phyloP scores from a whole-genome alignment of 2,888 invertebrate species.

The Penaeus monodon region DNA sequence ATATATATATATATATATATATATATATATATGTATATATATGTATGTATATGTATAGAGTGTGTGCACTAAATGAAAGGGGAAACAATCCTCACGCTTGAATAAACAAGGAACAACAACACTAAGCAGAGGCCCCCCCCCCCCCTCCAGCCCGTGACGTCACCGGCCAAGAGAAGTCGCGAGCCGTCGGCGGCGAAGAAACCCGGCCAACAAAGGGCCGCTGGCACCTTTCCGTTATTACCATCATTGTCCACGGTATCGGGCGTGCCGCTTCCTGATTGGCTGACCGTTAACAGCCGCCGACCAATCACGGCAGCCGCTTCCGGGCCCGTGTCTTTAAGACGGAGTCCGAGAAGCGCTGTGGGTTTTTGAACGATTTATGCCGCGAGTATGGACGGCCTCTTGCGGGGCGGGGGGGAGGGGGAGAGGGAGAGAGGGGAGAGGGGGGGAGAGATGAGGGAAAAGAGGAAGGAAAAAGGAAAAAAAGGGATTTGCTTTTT shows the following conservation, averaged over 20 bases:
- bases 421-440: no score
- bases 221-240: constrained; percentile 52
- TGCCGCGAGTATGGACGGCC: constrained; percentile 19
- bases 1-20: no score
- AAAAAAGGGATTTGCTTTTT: no score
- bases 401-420: background rate
- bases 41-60: no score
- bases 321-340: constrained; percentile 53
- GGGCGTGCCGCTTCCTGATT: constrained; percentile 51
- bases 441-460: no score
- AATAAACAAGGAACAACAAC: no score
- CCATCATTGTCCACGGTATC: constrained; percentile 59
- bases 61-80: no score
- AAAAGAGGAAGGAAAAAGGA: no score
- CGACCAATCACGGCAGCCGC: constrained; percentile 42
- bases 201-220: constrained; percentile 17
- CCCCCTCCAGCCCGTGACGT: background rate
- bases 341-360: constrained; percentile 36
- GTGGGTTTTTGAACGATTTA: constrained; percentile 52
- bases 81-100: no score
- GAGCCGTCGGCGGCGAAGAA: background rate
- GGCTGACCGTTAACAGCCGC: constrained; percentile 47
- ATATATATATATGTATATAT: no score
- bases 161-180: background rate
- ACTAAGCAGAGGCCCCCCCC: no score